A percentile compares a stretch with the other conserved stretches of the same genome.
Evolutionary conservation across 2,888 invertebrate species (phyloP).

Genomic region (Meandrusa payeni): DNA sequence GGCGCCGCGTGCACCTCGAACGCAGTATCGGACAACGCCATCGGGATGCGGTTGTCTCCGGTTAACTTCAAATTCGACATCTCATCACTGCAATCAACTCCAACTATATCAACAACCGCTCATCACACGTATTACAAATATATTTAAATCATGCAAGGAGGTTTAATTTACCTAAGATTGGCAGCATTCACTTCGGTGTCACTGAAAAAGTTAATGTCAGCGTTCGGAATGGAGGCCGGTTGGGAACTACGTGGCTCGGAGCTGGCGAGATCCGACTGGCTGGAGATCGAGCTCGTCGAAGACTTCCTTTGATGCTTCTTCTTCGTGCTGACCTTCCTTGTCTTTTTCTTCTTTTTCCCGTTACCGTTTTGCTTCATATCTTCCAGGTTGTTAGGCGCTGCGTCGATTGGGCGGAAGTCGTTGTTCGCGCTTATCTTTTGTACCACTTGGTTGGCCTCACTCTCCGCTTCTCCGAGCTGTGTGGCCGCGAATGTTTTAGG

Average conservation of each 20-base stretch:
- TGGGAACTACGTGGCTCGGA: conserved; percentile 63
- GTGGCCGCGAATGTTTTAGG: conserved; percentile 80
- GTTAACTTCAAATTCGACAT: conserved; percentile 76
- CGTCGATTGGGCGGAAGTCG: conserved; percentile 83
- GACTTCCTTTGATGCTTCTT: conserved; percentile 90
- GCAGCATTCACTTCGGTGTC: conserved; percentile 92
- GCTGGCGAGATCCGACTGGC: conserved; percentile 75
- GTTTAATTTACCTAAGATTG: conserved; percentile 73
- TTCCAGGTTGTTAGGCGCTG: conserved; percentile 53
- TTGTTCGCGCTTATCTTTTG: conserved; percentile 83
- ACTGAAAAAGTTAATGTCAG: conserved; percentile 89
- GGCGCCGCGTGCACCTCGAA: conserved; percentile 77
- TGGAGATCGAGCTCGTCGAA: conserved; percentile 77
- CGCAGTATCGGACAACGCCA: conserved; percentile 76
- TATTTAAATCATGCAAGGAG: neutral
- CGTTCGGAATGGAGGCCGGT: conserved; percentile 56
- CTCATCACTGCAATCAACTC: conserved; percentile 71
- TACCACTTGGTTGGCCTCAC: conserved; percentile 76
- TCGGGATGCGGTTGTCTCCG: conserved; percentile 74
- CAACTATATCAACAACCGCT: conserved; percentile 27
- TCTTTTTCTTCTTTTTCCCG: conserved; percentile 87
- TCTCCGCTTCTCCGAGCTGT: conserved; percentile 67
- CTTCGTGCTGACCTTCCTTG: conserved; percentile 89
- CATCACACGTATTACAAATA: neutral
- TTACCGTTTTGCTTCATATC: conserved; percentile 79